phyloP scores from a whole-genome alignment of 1,140 invertebrate species.

The Drosophila obscura region DNA sequence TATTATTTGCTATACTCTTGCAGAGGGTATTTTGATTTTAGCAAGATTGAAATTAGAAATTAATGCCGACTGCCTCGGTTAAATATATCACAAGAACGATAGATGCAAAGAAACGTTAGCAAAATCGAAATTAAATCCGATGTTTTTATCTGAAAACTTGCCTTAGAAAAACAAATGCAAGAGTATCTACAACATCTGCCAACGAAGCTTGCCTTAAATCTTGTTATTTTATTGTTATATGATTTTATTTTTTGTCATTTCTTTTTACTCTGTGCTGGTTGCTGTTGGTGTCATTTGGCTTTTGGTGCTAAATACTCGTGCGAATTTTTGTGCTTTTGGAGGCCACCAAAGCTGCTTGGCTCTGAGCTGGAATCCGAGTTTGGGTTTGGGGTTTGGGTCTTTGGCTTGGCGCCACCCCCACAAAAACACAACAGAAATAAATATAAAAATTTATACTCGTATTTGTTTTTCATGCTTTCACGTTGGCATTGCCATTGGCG shows the following conservation, averaged over 20 bases:
- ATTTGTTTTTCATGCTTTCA: conserved; percentile 74
- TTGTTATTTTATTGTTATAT: conserved; percentile 31
- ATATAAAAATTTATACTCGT: conserved; percentile 41
- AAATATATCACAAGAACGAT: too few relatives aligned
- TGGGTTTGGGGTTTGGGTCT: conserved; percentile 27
- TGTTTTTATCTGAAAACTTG: too few relatives aligned
- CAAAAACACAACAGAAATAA: conserved; percentile 47
- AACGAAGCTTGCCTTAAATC: too few relatives aligned
- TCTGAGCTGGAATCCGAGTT: conserved; percentile 4
- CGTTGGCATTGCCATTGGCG: conserved; percentile 60
- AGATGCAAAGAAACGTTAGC: too few relatives aligned
- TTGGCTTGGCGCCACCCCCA: conserved; percentile 68
- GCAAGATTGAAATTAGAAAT: too few relatives aligned
- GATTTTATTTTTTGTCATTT: conserved; percentile 36
- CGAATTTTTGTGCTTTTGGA: conserved; percentile 72
- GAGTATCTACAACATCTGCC: too few relatives aligned
- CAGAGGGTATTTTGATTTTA: too few relatives aligned
- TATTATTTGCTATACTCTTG: conserved; percentile 35
- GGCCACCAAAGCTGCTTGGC: conserved; percentile 45
- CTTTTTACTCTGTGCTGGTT: conserved; percentile 30
- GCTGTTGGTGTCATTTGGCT: conserved; percentile 49
- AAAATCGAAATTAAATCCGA: too few relatives aligned
- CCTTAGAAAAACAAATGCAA: too few relatives aligned
- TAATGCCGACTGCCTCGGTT: too few relatives aligned
- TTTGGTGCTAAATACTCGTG: conserved; percentile 74